Percentiles rank a stretch among this genome's conserved stretches.
Evolutionary conservation across 2,888 invertebrate species (phyloP).

Genomic region (Synergus umbraculus): DNA sequence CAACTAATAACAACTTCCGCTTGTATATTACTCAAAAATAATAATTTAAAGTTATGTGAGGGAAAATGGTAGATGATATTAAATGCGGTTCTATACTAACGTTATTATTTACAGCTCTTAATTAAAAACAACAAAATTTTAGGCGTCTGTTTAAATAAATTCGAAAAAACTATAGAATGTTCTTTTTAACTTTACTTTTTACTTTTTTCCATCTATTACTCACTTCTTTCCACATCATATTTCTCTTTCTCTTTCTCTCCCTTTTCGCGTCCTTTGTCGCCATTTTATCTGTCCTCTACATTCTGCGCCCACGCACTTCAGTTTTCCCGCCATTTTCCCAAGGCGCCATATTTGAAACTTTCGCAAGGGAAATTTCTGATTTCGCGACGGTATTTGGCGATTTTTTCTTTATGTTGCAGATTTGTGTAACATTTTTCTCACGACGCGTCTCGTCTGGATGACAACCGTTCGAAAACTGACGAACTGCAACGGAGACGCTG

Average conservation of each 20-base stretch:
- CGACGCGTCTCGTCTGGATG: constrained; percentile 57
- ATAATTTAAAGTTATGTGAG: constrained; percentile 8
- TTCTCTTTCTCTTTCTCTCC: constrained; percentile 42
- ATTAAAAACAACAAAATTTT: background rate
- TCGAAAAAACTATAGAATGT: too few relatives aligned
- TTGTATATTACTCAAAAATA: constrained; percentile 12
- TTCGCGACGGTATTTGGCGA: background rate
- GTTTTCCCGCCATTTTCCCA: constrained; percentile 71
- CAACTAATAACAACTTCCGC: constrained; percentile 21
- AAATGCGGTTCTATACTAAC: background rate
- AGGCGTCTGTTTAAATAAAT: too few relatives aligned
- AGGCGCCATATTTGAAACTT: constrained; percentile 44
- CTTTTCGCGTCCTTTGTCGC: constrained; percentile 59
- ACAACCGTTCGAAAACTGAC: constrained; percentile 65
- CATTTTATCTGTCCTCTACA: constrained; percentile 74
- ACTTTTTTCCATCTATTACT: background rate
- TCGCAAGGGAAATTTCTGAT: background rate
- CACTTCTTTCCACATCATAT: constrained; percentile 45
- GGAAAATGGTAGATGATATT: background rate
- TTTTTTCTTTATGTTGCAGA: background rate
- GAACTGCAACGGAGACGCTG: constrained; percentile 51
- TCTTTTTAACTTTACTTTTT: background rate
- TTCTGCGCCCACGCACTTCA: constrained; percentile 70
- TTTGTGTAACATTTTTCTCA: constrained; percentile 22
- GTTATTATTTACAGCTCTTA: background rate